phyloP scores from a whole-genome alignment of 2,888 invertebrate species.

The Furcula furcula region DNA sequence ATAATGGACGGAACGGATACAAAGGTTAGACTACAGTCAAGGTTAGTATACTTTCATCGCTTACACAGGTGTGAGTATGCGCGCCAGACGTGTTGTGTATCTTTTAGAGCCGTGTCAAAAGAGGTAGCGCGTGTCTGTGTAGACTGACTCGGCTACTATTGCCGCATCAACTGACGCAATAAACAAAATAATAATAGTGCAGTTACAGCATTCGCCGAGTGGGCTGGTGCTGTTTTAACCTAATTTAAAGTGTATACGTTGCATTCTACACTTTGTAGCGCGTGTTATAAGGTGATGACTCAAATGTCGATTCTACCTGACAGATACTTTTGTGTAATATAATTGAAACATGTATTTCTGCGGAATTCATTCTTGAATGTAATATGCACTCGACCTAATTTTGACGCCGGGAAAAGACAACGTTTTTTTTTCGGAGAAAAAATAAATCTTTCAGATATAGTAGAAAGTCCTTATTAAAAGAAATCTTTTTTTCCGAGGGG shows the following conservation, averaged over 20 bases:
- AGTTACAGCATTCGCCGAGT: neutral
- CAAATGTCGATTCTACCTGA: too few species aligned
- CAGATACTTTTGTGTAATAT: too few species aligned
- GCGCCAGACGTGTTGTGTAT: slow-evolving; percentile 16
- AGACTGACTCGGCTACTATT: slow-evolving; percentile 8
- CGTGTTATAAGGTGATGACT: neutral
- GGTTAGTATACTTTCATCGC: slow-evolving; percentile 39
- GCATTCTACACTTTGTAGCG: neutral
- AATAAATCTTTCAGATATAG: slow-evolving; percentile 8
- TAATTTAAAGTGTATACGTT: neutral
- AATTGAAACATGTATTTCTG: too few species aligned
- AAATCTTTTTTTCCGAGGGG: slow-evolving; percentile 54
- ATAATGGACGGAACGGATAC: too few species aligned
- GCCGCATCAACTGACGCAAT: slow-evolving; percentile 4
- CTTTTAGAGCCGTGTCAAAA: neutral
- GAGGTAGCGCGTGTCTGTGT: slow-evolving; percentile 2
- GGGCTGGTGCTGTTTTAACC: neutral
- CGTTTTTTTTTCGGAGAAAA: slow-evolving; percentile 4
- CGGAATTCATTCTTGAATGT: too few species aligned
- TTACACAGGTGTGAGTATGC: slow-evolving; percentile 49
- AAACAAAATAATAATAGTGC: slow-evolving; percentile 5
- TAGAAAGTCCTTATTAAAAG: slow-evolving; percentile 57
- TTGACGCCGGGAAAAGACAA: too few species aligned
- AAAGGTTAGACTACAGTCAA: slow-evolving; percentile 37
- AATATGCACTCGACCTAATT: too few species aligned